phyloP scores from a whole-genome alignment of 2,797 vertebrate genomes.

The Margarornis squamiger region DNA sequence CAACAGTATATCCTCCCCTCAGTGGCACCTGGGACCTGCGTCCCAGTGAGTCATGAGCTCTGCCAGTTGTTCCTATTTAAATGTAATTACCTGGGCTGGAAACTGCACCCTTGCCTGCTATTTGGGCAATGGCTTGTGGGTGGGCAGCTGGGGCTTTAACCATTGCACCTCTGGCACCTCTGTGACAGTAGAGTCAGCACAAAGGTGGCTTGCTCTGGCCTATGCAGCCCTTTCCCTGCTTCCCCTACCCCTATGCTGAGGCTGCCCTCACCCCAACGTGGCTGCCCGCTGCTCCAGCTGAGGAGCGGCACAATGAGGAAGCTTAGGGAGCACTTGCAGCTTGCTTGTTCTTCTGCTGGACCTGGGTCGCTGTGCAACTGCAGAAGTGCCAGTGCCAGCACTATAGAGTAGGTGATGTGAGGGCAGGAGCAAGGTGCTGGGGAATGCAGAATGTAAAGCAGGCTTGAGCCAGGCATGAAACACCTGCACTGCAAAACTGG shows the following conservation, averaged over 20 bases:
- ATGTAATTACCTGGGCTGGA: neutral
- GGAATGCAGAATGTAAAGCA: neutral
- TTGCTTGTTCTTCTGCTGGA: neutral
- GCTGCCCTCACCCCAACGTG: rapidly evolving
- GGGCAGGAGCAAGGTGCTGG: neutral
- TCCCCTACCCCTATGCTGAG: rapidly evolving
- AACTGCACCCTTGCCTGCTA: neutral
- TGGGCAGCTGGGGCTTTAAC: neutral
- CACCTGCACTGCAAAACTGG: rapidly evolving
- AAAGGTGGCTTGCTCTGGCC: rapidly evolving
- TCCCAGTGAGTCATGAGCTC: neutral
- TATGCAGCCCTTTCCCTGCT: neutral
- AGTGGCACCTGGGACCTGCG: rapidly evolving
- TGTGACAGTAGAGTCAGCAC: neutral
- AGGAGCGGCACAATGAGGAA: neutral
- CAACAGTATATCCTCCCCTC: neutral
- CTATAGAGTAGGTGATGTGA: rapidly evolving
- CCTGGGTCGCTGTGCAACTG: neutral
- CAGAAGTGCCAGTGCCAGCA: neutral
- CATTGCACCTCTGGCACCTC: neutral
- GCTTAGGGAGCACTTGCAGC: neutral
- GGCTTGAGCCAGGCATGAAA: neutral
- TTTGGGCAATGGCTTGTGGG: neutral
- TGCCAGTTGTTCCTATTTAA: neutral
- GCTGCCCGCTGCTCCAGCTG: neutral